Conservation (phyloP, 2,888 invertebrate species). For the Mantis religiosa region DNA sequence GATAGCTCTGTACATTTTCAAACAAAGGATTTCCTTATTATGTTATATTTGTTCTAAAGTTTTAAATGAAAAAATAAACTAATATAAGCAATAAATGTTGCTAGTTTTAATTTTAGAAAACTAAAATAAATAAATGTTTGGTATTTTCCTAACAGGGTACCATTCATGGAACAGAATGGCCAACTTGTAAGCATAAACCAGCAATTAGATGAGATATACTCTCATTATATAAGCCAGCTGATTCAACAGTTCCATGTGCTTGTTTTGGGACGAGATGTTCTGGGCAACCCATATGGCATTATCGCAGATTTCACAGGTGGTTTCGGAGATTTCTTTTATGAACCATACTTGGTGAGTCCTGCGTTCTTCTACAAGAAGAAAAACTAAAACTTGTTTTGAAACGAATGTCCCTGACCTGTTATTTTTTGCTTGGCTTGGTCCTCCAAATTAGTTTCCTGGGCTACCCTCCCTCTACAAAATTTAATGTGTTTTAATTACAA, state of each 20-base stretch:
- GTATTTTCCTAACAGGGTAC: slow-evolving; percentile 50
- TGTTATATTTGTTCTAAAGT: too few relatives aligned
- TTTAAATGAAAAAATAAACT: too few relatives aligned
- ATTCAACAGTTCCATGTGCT: slow-evolving; percentile 78
- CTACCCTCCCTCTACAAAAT: too few relatives aligned
- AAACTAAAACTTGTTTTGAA: too few relatives aligned
- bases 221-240: slow-evolving; percentile 66
- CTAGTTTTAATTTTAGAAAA: too few relatives aligned
- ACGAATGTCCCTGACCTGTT: not conserved
- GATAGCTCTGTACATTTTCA: too few relatives aligned
- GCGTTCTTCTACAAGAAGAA: not conserved
- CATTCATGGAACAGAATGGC: slow-evolving; percentile 60
- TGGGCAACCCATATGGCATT: slow-evolving; percentile 73
- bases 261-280: slow-evolving; percentile 70
- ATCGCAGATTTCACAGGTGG: slow-evolving; percentile 59
- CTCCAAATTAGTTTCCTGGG: too few relatives aligned
- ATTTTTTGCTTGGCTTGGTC: not conserved
- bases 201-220: slow-evolving; percentile 53
- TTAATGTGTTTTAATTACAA: too few relatives aligned
- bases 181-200: slow-evolving; percentile 50
- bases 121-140: not conserved
- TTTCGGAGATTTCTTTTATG: slow-evolving; percentile 58
- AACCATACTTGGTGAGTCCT: slow-evolving; percentile 54
- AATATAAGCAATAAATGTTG: too few relatives aligned
- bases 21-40: too few relatives aligned